Percentiles rank a stretch among this genome's conserved stretches.
These are phyloP conservation scores for Carollia perspicillata DNA, from an alignment of 2,113 vertebrate genomes.

Conservation along the genomic window DNA sequence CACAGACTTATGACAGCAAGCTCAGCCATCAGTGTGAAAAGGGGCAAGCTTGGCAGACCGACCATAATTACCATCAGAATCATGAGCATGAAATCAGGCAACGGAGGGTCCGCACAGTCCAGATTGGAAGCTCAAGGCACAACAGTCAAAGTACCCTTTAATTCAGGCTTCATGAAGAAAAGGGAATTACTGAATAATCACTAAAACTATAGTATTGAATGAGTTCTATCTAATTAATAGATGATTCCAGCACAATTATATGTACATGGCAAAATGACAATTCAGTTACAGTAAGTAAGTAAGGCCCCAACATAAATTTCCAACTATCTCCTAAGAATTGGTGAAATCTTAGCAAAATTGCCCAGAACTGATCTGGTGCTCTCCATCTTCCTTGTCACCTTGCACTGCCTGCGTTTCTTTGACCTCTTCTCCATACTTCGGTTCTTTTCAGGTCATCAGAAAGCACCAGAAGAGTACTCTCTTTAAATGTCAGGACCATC, in stretches of 20 bases:
- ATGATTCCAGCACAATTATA: background rate
- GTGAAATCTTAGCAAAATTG: background rate
- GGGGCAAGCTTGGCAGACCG: fast-evolving
- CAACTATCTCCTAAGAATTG: background rate
- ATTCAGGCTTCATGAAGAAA: background rate
- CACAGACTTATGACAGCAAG: background rate
- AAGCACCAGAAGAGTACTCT: background rate
- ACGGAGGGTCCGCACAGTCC: background rate
- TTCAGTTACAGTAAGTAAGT: background rate
- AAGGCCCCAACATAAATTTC: background rate
- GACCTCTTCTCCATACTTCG: background rate
- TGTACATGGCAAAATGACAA: background rate
- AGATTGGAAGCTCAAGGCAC: background rate
- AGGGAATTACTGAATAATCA: background rate
- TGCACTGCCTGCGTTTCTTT: background rate
- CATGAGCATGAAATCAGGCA: background rate
- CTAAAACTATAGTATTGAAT: background rate
- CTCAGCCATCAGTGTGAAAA: background rate
- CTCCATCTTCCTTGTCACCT: background rate
- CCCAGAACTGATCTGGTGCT: background rate
- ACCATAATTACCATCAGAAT: background rate
- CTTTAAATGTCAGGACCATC: background rate
- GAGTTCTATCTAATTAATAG: background rate
- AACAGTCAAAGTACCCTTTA: background rate
- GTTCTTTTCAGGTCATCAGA: background rate